phyloP scores from a whole-genome alignment of 1,140 invertebrate species.

The Eufriesea mexicana region DNA sequence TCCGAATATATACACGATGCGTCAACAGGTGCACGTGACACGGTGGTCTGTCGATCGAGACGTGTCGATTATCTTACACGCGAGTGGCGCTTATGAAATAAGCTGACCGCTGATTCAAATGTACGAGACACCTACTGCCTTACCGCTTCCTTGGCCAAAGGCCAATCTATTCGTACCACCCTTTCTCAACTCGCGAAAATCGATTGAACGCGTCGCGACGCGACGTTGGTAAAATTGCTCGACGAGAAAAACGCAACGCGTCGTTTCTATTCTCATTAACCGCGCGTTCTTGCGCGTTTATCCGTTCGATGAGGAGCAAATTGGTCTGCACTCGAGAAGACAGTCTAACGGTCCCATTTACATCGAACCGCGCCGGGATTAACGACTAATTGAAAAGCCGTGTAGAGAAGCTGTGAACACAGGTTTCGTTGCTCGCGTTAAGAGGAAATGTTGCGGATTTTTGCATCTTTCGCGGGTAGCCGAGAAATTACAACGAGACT shows the following conservation, averaged over 20 bases:
- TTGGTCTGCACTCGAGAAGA: conserved; percentile 13
- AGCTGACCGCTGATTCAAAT: conserved; percentile 46
- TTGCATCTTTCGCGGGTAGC: not conserved
- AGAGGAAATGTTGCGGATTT: not conserved
- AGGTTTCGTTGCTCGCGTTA: not conserved
- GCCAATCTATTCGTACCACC: not conserved
- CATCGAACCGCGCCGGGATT: conserved; percentile 20
- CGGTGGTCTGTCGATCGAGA: conserved; percentile 13
- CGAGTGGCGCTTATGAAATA: conserved; percentile 35
- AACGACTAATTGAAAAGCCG: conserved; percentile 48
- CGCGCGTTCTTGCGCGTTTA: not conserved
- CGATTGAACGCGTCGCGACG: not conserved
- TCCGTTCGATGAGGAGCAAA: not conserved
- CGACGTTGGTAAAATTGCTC: not conserved
- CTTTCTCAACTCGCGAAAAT: not conserved
- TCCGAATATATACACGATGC: too few relatives aligned
- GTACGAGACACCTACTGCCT: conserved; percentile 14
- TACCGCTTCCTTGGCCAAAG: conserved; percentile 39
- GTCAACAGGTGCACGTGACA: conserved; percentile 7
- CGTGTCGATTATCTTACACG: conserved; percentile 26
- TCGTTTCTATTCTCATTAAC: too few relatives aligned
- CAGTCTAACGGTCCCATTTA: conserved; percentile 44
- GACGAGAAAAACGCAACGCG: too few relatives aligned
- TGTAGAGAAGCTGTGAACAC: conserved; percentile 5
- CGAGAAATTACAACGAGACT: not conserved